Base-by-base conservation (phyloP, 2,113 vertebrate species). In the Struthidea cinerea region DNA sequence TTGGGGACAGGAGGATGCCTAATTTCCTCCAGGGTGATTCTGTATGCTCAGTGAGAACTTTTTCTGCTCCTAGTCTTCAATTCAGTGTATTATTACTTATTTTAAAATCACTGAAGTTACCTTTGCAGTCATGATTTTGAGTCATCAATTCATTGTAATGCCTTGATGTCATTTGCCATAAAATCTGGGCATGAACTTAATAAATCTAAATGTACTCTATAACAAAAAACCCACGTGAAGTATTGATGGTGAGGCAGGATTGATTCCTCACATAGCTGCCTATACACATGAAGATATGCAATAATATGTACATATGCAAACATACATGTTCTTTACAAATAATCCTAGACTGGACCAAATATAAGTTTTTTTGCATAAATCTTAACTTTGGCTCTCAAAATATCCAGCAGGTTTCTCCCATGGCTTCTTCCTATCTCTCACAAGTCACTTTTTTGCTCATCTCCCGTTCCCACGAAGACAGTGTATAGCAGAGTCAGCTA, bases 401-500 rank as follows among this genome's bases (percentile, higher is more conserved):
- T 81, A 92, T 52, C 77, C 61, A 77, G 12, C 27, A 42, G 47
- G 9, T 44, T 86, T 94, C 92, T 88, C 88, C 82, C 55, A 83
- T 42, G 50, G 46, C 41, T 86, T 92, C 49, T 82, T 93, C 42
- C 75, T 86, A 13, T 80, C 88, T 67, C 59, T 88, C 50, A 26
- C 24, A n/a, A 52, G 56, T 78, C 88, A 60, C 28, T 73, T 96
- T 91, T 91, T 95, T 93, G 26, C 64, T 87, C 68, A 30, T 81
- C 83, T 83, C 57, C 75, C 78, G 60, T 96, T 94, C 94, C 93
- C 96, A 93, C 21, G 0, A 52, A 76, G 49, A 37, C 9, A 77
- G 55, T 8, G 23, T 73, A 27, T 10, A 88, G 90, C 95, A 88
- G 32, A 88, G 82, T 92, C 95, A 93, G 96, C 95, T 97, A 8